phyloP scores from a whole-genome alignment of 2,888 invertebrate species.

The Drepana falcataria region DNA sequence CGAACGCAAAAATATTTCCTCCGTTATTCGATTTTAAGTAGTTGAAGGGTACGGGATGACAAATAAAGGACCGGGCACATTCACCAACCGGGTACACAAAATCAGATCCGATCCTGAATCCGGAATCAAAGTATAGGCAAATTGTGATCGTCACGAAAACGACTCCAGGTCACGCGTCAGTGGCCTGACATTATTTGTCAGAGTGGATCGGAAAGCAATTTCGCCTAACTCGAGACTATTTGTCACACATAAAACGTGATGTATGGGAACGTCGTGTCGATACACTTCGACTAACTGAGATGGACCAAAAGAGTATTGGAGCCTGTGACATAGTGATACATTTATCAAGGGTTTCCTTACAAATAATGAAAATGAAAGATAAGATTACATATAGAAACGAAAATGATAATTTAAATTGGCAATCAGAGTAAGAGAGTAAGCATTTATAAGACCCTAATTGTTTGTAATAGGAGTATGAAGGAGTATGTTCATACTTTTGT shows the following conservation, averaged over 20 bases:
- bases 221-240: slow-evolving; percentile 72
- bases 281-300: slow-evolving; percentile 36
- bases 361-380: no score
- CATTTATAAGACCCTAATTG: no score
- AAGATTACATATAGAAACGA: no score
- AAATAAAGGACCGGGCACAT: slow-evolving; percentile 48
- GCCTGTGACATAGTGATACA: slow-evolving; percentile 28
- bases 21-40: slow-evolving; percentile 36
- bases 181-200: slow-evolving; percentile 72
- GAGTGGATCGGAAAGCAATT: slow-evolving; percentile 75
- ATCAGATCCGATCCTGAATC: slow-evolving; percentile 39
- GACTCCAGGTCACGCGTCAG: slow-evolving; percentile 63
- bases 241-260: slow-evolving; percentile 76
- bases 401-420: no score
- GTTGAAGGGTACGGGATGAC: slow-evolving; percentile 28
- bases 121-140: slow-evolving; percentile 50
- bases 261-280: slow-evolving; percentile 51
- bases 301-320: slow-evolving; percentile 29
- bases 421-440: no score
- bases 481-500: no score
- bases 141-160: slow-evolving; percentile 64
- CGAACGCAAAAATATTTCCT: slow-evolving; percentile 29
- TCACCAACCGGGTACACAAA: slow-evolving; percentile 47
- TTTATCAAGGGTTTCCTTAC: not conserved
- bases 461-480: no score